A percentile compares a stretch with the other conserved stretches of the same genome.
Evolutionary conservation across 2,888 invertebrate genomes (phyloP).

Genomic region (Megastigmus dorsalis): DNA sequence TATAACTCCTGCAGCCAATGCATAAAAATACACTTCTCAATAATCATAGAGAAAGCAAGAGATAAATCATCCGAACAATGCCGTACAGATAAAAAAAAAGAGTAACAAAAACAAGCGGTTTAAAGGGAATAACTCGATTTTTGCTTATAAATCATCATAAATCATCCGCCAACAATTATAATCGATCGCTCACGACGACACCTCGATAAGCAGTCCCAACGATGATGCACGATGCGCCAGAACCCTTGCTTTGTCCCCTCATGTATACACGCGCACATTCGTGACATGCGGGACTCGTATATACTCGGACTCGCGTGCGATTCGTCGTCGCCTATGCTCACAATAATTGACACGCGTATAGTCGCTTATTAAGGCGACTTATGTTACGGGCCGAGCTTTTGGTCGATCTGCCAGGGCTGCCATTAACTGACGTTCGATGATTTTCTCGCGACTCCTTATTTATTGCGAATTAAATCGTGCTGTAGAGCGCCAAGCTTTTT

Average conservation of each 20-base stretch:
- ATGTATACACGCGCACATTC: background rate
- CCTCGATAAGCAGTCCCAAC: background rate
- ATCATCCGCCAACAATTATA: constrained; percentile 25
- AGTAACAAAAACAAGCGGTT: background rate
- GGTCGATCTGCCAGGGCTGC: background rate
- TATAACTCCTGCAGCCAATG: too few species aligned
- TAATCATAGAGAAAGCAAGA: background rate
- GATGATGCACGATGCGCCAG: constrained; percentile 11
- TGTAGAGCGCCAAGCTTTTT: background rate
- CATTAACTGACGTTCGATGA: too few species aligned
- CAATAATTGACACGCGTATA: too few species aligned
- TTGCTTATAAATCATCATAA: constrained; percentile 30
- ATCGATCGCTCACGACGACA: constrained; percentile 29
- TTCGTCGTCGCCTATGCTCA: too few species aligned
- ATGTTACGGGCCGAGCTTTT: background rate
- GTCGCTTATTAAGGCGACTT: constrained; percentile 5
- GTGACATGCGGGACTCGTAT: too few species aligned
- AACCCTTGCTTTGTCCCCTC: background rate
- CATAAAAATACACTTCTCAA: constrained; percentile 15
- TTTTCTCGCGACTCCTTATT: background rate
- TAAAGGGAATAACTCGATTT: background rate
- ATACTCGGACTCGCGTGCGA: too few species aligned
- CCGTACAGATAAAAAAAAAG: background rate
- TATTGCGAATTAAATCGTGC: constrained; percentile 4
- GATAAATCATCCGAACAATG: background rate